Evolutionary conservation across 2,113 vertebrate species (phyloP).

Genomic region (Pteronura brasiliensis): DNA sequence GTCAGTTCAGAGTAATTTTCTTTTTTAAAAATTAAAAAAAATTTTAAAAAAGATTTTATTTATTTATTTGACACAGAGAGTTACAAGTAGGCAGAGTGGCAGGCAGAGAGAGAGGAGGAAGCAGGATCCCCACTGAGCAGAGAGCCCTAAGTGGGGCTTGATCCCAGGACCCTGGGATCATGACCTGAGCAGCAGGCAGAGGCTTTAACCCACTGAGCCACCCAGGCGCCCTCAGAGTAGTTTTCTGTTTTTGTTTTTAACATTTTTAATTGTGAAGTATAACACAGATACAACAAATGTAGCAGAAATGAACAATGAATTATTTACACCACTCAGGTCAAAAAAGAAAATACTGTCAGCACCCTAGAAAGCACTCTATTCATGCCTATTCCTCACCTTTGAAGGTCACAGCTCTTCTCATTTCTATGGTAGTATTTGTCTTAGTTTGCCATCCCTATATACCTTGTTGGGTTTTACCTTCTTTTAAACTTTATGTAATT

Average conservation of each 20-base stretch:
- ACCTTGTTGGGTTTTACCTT: not conserved
- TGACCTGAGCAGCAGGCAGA: too few relatives aligned
- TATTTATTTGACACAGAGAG: too few relatives aligned
- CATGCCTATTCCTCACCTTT: not conserved
- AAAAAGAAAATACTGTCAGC: not conserved
- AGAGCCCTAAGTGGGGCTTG: too few relatives aligned
- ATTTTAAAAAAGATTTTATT: too few relatives aligned
- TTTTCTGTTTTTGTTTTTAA: slow-evolving; percentile 1
- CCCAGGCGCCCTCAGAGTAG: not conserved
- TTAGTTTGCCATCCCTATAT: not conserved
- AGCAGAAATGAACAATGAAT: not conserved
- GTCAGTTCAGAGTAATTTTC: not conserved
- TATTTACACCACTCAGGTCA: not conserved
- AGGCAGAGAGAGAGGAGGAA: too few relatives aligned
- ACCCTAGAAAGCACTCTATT: not conserved
- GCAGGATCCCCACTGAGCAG: too few relatives aligned
- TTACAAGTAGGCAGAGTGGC: too few relatives aligned
- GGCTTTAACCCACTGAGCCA: too few relatives aligned
- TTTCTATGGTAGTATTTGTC: not conserved
- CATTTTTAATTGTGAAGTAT: slow-evolving; percentile 4
- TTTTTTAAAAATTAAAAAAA: not conserved
- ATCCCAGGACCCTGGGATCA: too few relatives aligned
- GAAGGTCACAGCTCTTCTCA: not conserved
- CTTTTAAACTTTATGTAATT: not conserved
- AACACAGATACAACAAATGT: not conserved